A percentile compares a stretch with the other conserved stretches of the same genome.
These are phyloP conservation scores for Quadroppia sp. DNA, from an alignment of 2,888 invertebrate species.

Conservation along the genomic window DNA sequence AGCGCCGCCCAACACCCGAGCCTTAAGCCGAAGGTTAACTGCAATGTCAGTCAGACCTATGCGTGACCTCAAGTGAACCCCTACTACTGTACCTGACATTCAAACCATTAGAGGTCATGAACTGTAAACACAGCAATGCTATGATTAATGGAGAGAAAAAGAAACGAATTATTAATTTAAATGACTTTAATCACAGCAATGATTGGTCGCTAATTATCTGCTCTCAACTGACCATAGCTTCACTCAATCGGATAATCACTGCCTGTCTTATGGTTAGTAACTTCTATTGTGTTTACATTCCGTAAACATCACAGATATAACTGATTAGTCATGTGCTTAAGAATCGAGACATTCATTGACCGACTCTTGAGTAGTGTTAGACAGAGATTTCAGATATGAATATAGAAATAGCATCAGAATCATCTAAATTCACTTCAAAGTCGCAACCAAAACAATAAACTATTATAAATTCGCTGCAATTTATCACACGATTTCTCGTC, in stretches of 20 bases:
- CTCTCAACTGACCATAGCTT: too few species aligned
- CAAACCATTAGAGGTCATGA: slow-evolving; percentile 30
- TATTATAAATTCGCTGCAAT: background rate
- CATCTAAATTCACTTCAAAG: slow-evolving; percentile 43
- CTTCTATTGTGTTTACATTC: too few species aligned
- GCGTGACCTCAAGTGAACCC: slow-evolving; percentile 26
- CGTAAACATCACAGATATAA: background rate
- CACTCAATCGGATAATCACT: too few species aligned
- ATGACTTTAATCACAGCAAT: slow-evolving; percentile 8
- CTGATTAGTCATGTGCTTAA: too few species aligned
- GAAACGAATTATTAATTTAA: slow-evolving; percentile 35
- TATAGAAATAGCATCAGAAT: too few species aligned
- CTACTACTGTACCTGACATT: slow-evolving; percentile 35
- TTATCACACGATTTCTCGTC: too few species aligned
- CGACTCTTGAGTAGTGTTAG: too few species aligned
- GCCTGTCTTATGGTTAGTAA: too few species aligned
- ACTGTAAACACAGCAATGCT: slow-evolving; percentile 36
- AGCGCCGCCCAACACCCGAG: background rate
- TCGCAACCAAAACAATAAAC: too few species aligned
- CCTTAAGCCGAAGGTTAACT: slow-evolving; percentile 10
- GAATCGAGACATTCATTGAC: too few species aligned
- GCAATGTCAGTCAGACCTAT: slow-evolving; percentile 11
- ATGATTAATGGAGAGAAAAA: slow-evolving; percentile 35
- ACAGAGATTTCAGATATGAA: background rate
- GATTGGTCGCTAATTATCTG: too few species aligned